A percentile compares a stretch with the other conserved stretches of the same genome.
Evolutionary conservation across 2,888 invertebrate genomes (phyloP).

Genomic region (Mythimna ferrago): DNA sequence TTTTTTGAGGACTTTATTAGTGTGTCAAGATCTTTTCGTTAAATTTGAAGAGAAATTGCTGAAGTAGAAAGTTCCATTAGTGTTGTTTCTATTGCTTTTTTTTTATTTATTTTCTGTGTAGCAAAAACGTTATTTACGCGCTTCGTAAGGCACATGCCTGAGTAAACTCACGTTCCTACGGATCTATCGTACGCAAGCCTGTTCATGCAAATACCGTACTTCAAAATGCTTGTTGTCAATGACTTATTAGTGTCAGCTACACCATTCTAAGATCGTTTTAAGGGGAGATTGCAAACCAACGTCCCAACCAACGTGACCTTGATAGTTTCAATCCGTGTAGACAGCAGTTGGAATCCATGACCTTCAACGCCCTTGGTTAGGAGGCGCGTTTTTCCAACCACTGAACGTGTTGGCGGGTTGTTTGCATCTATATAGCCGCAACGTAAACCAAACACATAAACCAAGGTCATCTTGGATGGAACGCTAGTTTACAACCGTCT

Average conservation of each 20-base stretch:
- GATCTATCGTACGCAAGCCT: neutral
- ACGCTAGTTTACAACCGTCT: too few species aligned
- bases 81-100: slow-evolving; percentile 8
- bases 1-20: slow-evolving; percentile 46
- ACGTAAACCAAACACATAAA: too few species aligned
- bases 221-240: neutral
- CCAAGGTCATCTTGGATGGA: too few species aligned
- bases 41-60: slow-evolving; percentile 24
- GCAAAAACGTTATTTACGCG: neutral
- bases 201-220: neutral
- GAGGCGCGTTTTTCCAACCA: too few species aligned
- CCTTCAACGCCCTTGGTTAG: too few species aligned
- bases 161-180: neutral
- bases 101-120: neutral
- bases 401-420: too few species aligned
- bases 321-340: too few species aligned
- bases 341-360: too few species aligned
- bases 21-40: slow-evolving; percentile 38
- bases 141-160: neutral
- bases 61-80: slow-evolving; percentile 19
- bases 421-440: too few species aligned
- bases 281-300: too few species aligned
- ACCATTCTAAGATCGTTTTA: too few species aligned
- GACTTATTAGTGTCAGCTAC: neutral
- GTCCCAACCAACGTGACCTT: too few species aligned